phyloP scores from a whole-genome alignment of 1,140 invertebrate species.

The Lamellibrachia luymesi region DNA sequence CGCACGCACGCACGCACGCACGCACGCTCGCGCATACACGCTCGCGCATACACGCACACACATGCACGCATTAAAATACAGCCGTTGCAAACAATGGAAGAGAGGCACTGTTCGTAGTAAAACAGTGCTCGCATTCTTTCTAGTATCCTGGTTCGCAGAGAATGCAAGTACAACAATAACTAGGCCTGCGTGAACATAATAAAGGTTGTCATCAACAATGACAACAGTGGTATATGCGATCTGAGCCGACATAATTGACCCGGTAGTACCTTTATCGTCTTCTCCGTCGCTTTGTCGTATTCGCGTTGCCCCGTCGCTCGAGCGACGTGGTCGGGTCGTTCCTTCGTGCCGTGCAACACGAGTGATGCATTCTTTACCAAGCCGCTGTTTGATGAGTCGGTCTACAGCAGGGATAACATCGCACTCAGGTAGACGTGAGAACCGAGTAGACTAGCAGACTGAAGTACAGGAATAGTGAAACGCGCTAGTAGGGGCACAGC shows the following conservation, averaged over 20 bases:
- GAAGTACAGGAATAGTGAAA: too few relatives aligned
- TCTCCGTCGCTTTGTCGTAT: slow-evolving; percentile 24
- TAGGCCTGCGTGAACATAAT: neutral
- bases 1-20: too few relatives aligned
- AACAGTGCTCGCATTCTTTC: neutral
- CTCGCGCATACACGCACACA: slow-evolving; percentile 24
- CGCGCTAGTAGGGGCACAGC: too few relatives aligned
- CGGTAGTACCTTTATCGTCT: neutral
- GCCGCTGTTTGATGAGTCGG: slow-evolving; percentile 58
- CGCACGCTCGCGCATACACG: slow-evolving; percentile 12
- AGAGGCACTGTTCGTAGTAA: neutral
- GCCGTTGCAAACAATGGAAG: neutral
- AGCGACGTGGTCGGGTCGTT: slow-evolving; percentile 65
- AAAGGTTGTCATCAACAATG: too few relatives aligned
- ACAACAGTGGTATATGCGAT: too few relatives aligned
- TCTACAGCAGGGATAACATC: neutral
- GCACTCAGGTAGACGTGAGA: neutral
- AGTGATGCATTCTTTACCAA: slow-evolving; percentile 62
- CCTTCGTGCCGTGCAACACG: slow-evolving; percentile 70
- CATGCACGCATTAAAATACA: slow-evolving; percentile 30
- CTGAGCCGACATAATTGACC: neutral
- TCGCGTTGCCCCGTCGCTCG: slow-evolving; percentile 43
- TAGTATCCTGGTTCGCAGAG: neutral
- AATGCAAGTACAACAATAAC: neutral
- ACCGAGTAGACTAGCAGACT: too few relatives aligned